A percentile compares a stretch with the other conserved stretches of the same genome.
These are phyloP conservation scores for Armadillidium nasatum DNA, from an alignment of 1,140 invertebrate genomes.

Conservation along the genomic window DNA sequence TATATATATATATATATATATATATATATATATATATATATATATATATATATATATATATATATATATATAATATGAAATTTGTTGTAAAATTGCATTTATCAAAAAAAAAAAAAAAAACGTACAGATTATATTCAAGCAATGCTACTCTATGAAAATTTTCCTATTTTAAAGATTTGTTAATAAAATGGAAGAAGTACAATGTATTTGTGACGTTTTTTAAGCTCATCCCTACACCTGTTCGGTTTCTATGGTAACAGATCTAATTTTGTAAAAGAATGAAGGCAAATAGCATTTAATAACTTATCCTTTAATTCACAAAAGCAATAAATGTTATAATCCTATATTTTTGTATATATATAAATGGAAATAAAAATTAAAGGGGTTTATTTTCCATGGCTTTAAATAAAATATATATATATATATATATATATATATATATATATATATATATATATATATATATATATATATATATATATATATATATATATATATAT, in stretches of 20 bases:
- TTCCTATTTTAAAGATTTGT: no score
- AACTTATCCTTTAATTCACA: not conserved
- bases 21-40: constrained; percentile 15
- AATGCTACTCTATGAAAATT: no score
- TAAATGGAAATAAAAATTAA: not conserved
- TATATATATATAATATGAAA: no score
- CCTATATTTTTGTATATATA: constrained; percentile 3
- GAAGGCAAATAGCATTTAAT: not conserved
- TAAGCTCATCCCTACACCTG: constrained; percentile 1
- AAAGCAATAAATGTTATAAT: constrained; percentile 12
- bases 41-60: constrained; percentile 9
- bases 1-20: constrained; percentile 15
- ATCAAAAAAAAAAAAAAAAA: no score
- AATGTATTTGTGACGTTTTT: not conserved
- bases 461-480: no score
- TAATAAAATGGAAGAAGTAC: no score
- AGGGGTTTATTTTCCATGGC: not conserved
- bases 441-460: no score
- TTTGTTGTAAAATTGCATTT: no score
- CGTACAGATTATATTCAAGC: no score
- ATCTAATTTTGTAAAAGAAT: constrained; percentile 6
- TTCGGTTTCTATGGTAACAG: not conserved
- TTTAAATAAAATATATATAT: no score
- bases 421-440: no score
- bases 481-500: no score